These are phyloP conservation scores for Jacana jacana DNA, from an alignment of 2,113 vertebrate species.

Conservation along the genomic window DNA sequence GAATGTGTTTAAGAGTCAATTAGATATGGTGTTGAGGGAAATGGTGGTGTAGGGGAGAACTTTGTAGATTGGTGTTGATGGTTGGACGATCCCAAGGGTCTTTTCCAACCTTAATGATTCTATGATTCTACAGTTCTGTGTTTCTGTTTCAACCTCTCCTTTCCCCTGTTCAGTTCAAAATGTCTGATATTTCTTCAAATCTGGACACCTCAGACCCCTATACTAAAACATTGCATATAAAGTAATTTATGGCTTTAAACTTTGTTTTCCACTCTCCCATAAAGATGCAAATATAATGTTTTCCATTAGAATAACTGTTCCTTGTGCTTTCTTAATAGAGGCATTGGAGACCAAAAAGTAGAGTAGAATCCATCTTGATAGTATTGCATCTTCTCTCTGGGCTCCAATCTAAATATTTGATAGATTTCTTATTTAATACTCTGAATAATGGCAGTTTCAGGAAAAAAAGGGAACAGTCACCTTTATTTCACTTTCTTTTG, in stretches of 20 bases:
- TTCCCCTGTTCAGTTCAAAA: not conserved
- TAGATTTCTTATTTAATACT: constrained; percentile 27
- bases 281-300: constrained; percentile 54
- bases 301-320: constrained; percentile 32
- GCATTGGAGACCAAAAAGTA: constrained; percentile 3
- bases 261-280: not conserved
- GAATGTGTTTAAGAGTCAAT: too few relatives aligned
- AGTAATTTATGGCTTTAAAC: constrained; percentile 42
- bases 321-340: not conserved
- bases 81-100: too few relatives aligned
- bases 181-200: constrained; percentile 6
- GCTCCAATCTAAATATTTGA: constrained; percentile 43
- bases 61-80: too few relatives aligned
- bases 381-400: constrained; percentile 10
- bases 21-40: too few relatives aligned
- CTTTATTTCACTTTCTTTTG: constrained; percentile 32
- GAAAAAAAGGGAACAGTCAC: not conserved
- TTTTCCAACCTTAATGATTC: too few relatives aligned
- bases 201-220: not conserved
- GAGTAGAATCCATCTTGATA: constrained; percentile 35
- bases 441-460: not conserved
- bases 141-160: not conserved
- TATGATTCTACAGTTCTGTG: too few relatives aligned
- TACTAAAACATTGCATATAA: not conserved
- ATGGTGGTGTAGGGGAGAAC: too few relatives aligned